Evolutionary conservation across 2,113 vertebrate genomes (phyloP).

Genomic region (Dicaeum eximium): DNA sequence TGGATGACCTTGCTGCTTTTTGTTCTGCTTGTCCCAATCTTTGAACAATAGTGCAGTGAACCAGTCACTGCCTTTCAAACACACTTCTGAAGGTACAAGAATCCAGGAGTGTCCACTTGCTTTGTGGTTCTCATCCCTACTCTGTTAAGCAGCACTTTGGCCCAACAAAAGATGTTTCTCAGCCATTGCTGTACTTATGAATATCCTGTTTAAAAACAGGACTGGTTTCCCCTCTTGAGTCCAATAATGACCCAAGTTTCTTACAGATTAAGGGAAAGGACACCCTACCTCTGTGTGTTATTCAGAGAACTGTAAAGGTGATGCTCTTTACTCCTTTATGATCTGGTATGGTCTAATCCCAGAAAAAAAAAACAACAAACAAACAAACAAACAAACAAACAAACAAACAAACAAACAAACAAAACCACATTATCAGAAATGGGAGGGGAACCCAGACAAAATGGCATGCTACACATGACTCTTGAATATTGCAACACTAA

Average conservation of each 20-base stretch:
- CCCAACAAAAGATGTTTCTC: background rate
- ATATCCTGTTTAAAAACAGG: background rate
- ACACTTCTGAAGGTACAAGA: conserved; percentile 6
- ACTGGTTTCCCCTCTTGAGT: background rate
- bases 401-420: too few species aligned
- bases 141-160: background rate
- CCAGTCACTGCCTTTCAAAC: conserved; percentile 31
- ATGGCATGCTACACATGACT: background rate
- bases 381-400: too few species aligned
- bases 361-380: background rate
- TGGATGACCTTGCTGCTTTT: background rate
- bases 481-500: background rate
- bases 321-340: background rate
- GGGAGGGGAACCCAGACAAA: background rate
- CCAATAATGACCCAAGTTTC: background rate
- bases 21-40: conserved; percentile 33
- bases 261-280: background rate
- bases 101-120: background rate
- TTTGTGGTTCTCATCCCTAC: background rate
- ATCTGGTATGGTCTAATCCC: background rate
- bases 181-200: background rate
- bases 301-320: background rate
- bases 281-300: background rate
- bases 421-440: background rate
- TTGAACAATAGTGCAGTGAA: conserved; percentile 46